Conservation (phyloP, 2,888 invertebrate species). For the Theodoxus fluviatilis region DNA sequence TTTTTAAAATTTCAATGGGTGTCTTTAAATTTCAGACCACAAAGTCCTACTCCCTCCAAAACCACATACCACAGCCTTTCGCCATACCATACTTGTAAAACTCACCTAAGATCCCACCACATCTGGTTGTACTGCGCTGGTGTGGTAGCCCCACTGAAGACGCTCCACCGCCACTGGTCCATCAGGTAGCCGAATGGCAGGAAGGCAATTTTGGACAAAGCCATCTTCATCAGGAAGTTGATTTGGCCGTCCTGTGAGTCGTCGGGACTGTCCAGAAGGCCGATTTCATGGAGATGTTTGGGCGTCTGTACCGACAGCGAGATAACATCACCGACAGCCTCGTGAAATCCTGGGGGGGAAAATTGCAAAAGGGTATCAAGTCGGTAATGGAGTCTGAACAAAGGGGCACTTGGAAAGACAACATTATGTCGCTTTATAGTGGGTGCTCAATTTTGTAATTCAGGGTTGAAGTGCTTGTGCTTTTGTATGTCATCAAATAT, state of each 20-base stretch:
- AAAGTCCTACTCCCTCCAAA: too few species aligned
- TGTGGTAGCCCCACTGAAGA: slow-evolving; percentile 58
- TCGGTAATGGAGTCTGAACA: too few species aligned
- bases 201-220: slow-evolving; percentile 66
- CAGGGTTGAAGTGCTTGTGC: too few species aligned
- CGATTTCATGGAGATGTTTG: slow-evolving; percentile 50
- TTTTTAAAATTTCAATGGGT: too few species aligned
- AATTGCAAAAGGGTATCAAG: too few species aligned
- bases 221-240: slow-evolving; percentile 66
- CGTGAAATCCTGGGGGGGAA: too few species aligned
- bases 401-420: too few species aligned
- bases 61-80: too few species aligned
- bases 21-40: too few species aligned
- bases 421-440: too few species aligned
- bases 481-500: too few species aligned
- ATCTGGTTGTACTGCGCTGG: slow-evolving; percentile 58
- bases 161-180: slow-evolving; percentile 67
- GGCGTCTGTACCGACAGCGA: slow-evolving; percentile 59
- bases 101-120: slow-evolving; percentile 66
- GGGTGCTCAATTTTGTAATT: too few species aligned
- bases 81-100: background rate
- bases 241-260: slow-evolving; percentile 60
- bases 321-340: slow-evolving; percentile 63
- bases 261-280: slow-evolving; percentile 36
- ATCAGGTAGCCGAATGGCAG: slow-evolving; percentile 67